Evolutionary conservation across 1,140 invertebrate species (phyloP), one percentile per base, ranked within the genome.

Genomic region (Microplitis mediator): DNA sequence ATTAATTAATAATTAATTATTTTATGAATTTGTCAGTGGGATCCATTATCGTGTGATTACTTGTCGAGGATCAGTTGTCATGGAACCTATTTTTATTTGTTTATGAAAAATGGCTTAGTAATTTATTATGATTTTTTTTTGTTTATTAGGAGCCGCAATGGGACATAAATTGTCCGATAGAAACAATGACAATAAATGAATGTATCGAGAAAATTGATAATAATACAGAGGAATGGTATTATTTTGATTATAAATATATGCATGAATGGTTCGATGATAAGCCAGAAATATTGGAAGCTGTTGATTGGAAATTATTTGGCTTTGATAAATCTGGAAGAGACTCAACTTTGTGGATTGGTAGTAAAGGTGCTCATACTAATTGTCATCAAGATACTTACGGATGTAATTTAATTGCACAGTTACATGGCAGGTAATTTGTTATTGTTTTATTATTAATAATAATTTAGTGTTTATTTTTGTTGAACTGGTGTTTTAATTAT

Each of bases 331-430:
- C 90, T 73, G 91, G 90, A 6, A 76, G 87, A 58, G 90, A 96
- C 66, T 94, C 92, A 61, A 96, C 95, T 45, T 87, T 98, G 11
- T 99, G 97, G 97, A 91, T 98, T 70, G 96, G 97, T 32, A 95
- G 91, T 74, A 88, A 89, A 80, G 95, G 95, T 11, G 92, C 96
- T 32, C 94, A 97, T 82, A 98, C 97, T 2, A 95, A 96, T 35
- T 97, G 96, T 75, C 97, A 99, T 88, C 92, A 93, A 83, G 97
- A 99, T 84, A 95, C 95, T 3, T 98, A 98, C 89, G 97, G 96
- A 0, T 95, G 91, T 77, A 99, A 98, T 88, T 91, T 98, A 79
- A 91, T 98, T 23, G 93, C 92, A 62, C 97, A 99, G 89, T 87
- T 97, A 66, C 89, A 90, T 88, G 97, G 97, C 80, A 93, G 90